Evolutionary conservation across 1,140 invertebrate species (phyloP).

Genomic region (Dendroctonus valens): DNA sequence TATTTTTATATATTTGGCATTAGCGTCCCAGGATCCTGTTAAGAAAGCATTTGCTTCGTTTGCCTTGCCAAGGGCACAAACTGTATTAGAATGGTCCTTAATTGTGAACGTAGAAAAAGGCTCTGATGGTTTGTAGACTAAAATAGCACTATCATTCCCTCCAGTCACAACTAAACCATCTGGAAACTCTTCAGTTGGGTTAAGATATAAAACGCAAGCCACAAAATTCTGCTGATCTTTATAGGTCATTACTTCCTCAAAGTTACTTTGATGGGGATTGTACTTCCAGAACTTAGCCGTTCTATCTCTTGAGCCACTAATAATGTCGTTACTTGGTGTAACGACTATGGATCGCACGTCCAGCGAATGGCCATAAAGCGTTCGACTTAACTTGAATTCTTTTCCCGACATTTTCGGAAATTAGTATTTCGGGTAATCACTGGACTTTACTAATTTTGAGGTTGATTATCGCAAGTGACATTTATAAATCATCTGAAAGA

Average conservation of each 20-base stretch:
- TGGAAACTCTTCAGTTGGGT: constrained; percentile 65
- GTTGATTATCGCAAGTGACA: no score
- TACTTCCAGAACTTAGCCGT: constrained; percentile 82
- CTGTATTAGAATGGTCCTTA: constrained; percentile 77
- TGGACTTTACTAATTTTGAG: no score
- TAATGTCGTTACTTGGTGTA: constrained; percentile 66
- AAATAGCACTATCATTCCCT: constrained; percentile 83
- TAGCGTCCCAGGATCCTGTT: constrained; percentile 90
- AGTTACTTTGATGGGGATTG: constrained; percentile 55
- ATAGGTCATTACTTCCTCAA: constrained; percentile 54
- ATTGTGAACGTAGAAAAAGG: constrained; percentile 68
- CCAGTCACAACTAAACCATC: constrained; percentile 83
- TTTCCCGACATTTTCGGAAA: constrained; percentile 44
- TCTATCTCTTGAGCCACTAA: constrained; percentile 84
- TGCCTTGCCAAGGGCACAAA: constrained; percentile 64
- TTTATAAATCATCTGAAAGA: no score
- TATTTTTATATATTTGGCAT: constrained; percentile 77
- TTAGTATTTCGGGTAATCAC: no score
- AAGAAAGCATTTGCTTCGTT: constrained; percentile 58
- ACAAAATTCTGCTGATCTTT: constrained; percentile 86
- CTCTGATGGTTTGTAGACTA: constrained; percentile 66
- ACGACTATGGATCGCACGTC: constrained; percentile 77
- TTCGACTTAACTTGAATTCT: constrained; percentile 67
- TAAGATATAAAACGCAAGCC: constrained; percentile 71
- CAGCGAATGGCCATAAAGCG: constrained; percentile 74